Percentiles rank a stretch among this genome's conserved stretches.
Evolutionary conservation across 1,140 invertebrate species (phyloP).

Genomic region (Saccostrea cuccullata): DNA sequence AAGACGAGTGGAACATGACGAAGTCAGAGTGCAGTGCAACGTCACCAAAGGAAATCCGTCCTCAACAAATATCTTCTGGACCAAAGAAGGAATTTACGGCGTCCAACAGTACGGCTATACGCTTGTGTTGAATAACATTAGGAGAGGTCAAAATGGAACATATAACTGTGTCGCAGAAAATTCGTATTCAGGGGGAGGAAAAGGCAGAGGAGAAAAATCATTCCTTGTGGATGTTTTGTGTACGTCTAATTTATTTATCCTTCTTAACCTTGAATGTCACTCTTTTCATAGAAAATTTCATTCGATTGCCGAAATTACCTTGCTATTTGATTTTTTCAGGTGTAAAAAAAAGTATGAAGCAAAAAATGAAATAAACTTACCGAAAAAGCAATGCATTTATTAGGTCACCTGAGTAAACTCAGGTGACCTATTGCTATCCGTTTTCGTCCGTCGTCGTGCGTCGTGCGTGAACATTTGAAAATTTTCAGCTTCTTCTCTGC

Average conservation of each 20-base stretch:
- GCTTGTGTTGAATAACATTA: not conserved
- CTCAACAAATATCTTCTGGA: not conserved
- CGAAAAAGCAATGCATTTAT: too few species aligned
- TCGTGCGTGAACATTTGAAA: too few species aligned
- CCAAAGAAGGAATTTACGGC: not conserved
- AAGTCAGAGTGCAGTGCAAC: not conserved
- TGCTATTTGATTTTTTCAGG: too few species aligned
- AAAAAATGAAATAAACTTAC: too few species aligned
- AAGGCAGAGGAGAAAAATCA: not conserved
- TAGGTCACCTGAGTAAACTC: too few species aligned
- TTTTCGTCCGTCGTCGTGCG: too few species aligned
- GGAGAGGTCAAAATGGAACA: not conserved
- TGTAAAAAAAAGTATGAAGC: too few species aligned
- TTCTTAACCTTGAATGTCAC: not conserved
- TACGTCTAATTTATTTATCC: not conserved
- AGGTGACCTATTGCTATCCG: too few species aligned
- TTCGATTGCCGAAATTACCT: too few species aligned
- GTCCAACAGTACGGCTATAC: not conserved
- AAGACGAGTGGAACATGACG: not conserved
- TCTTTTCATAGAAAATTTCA: too few species aligned
- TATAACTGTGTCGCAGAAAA: constrained; percentile 8
- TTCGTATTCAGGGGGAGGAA: not conserved
- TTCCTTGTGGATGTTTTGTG: not conserved
- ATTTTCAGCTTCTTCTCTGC: too few species aligned
- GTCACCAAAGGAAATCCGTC: not conserved